Evolutionary conservation across 2,888 invertebrate species (phyloP).

Genomic region (Busseola fusca): DNA sequence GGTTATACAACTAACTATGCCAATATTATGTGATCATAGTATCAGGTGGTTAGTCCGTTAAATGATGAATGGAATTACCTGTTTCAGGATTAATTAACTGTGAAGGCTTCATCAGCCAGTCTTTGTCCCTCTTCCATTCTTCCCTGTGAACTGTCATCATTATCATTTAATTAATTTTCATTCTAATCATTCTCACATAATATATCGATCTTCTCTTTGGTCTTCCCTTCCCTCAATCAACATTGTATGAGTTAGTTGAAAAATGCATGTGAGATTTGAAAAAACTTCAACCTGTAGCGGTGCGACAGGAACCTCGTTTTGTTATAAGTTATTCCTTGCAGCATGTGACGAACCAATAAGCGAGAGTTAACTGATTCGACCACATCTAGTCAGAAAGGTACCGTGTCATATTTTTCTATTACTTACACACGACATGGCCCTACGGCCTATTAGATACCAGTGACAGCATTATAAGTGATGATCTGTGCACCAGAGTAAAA

Average conservation of each 20-base stretch:
- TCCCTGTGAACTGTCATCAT: neutral
- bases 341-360: slow-evolving; percentile 67
- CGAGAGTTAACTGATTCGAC: slow-evolving; percentile 62
- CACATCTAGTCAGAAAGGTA: slow-evolving; percentile 76
- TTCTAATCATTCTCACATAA: neutral
- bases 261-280: neutral
- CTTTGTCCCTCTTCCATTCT: neutral
- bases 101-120: neutral
- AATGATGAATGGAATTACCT: no score
- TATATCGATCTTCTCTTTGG: neutral
- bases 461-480: neutral
- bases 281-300: slow-evolving; percentile 69
- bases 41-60: neutral
- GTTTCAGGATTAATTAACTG: neutral
- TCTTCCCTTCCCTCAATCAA: neutral
- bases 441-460: neutral
- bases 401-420: slow-evolving; percentile 23
- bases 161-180: no score
- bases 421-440: neutral
- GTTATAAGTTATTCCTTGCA: slow-evolving; percentile 78
- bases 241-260: neutral
- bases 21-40: neutral
- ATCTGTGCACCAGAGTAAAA: neutral
- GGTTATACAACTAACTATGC: neutral
- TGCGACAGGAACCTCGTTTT: slow-evolving; percentile 68